phyloP scores from a whole-genome alignment of 2,888 invertebrate genomes.

The Charanyca ferruginea region DNA sequence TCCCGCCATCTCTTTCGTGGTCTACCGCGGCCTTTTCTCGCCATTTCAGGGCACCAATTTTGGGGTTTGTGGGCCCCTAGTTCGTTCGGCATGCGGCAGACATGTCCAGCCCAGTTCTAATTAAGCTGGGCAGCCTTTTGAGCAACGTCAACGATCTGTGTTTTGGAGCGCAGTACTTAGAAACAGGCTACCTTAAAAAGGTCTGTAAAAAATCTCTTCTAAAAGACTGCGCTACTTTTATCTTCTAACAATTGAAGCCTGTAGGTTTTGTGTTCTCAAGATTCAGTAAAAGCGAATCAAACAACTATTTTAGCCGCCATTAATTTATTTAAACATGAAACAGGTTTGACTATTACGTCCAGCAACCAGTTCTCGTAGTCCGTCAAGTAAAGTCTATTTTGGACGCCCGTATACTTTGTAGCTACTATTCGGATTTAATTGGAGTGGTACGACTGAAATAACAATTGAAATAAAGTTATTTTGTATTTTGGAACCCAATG shows the following conservation, averaged over 20 bases:
- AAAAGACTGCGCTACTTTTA: too few species aligned
- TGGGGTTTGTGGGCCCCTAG: too few species aligned
- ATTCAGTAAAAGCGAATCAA: conserved; percentile 15
- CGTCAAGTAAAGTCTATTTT: conserved; percentile 40
- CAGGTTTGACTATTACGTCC: conserved; percentile 44
- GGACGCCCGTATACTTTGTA: conserved; percentile 6
- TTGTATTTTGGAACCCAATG: too few species aligned
- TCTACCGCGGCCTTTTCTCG: too few species aligned
- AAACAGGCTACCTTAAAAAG: not conserved
- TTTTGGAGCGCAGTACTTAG: too few species aligned
- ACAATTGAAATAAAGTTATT: too few species aligned
- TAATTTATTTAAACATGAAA: conserved; percentile 35
- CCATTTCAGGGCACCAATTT: too few species aligned
- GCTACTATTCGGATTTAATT: conserved; percentile 22
- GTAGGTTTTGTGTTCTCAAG: conserved; percentile 7
- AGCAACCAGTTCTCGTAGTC: conserved; percentile 37
- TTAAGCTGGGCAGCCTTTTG: too few species aligned
- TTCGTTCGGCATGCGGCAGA: too few species aligned
- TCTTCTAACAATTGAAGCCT: not conserved
- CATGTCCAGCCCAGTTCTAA: too few species aligned
- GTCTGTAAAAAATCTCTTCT: not conserved
- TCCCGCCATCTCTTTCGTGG: too few species aligned
- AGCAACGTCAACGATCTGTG: too few species aligned
- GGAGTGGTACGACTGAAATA: conserved; percentile 4
- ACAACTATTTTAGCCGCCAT: conserved; percentile 29